These are phyloP conservation scores for Cryptoprocta ferox DNA, from an alignment of 2,797 vertebrate genomes.

Conservation along the genomic window DNA sequence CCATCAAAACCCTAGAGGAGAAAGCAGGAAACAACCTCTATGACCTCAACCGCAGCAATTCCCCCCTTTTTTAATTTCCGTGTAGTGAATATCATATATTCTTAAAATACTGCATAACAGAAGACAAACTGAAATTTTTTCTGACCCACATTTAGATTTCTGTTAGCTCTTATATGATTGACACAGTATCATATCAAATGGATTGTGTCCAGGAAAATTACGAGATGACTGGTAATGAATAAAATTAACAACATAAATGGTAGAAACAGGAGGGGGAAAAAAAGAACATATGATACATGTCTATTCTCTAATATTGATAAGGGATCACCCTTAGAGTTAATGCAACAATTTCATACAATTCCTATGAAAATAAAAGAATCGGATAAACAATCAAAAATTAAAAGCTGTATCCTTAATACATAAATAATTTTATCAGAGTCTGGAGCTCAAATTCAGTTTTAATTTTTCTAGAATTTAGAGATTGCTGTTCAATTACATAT, in stretches of 20 bases:
- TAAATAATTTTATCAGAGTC: neutral
- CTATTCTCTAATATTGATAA: neutral
- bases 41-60: too few relatives aligned
- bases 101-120: neutral
- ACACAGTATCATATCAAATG: neutral
- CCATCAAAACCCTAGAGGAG: too few relatives aligned
- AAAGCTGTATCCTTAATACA: neutral
- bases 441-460: neutral
- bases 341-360: neutral
- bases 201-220: neutral
- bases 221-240: neutral
- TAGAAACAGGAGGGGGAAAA: neutral
- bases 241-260: neutral
- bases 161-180: neutral
- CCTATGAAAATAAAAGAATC: neutral
- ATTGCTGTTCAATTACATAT: neutral
- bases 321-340: neutral
- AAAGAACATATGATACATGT: neutral
- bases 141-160: neutral
- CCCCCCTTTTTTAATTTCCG: neutral
- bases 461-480: neutral
- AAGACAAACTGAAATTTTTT: neutral
- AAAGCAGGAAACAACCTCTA: too few relatives aligned
- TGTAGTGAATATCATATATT: neutral
- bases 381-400: neutral